phyloP scores from a whole-genome alignment of 2,113 vertebrate genomes.

The Podiceps cristatus region DNA sequence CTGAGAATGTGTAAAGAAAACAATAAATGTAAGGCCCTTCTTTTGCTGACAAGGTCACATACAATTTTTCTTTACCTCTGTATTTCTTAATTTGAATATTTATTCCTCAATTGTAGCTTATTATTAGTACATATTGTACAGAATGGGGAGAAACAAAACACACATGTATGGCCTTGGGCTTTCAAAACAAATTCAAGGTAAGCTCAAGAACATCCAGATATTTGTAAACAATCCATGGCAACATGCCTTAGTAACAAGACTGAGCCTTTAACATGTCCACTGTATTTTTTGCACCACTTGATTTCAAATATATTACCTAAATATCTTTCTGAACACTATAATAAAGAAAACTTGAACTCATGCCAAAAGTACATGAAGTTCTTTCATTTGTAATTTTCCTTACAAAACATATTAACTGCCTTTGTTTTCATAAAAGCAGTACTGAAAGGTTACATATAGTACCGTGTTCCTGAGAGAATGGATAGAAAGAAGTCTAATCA shows the following conservation, averaged over 20 bases:
- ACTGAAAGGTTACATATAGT: background rate
- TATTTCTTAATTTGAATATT: background rate
- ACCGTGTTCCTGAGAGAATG: background rate
- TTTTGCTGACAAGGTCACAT: background rate
- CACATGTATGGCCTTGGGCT: background rate
- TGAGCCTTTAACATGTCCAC: background rate
- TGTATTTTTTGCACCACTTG: background rate
- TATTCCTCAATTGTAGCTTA: background rate
- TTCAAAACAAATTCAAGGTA: background rate
- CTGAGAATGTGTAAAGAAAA: background rate
- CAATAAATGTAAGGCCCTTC: background rate
- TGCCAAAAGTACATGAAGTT: background rate
- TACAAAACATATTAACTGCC: slow-evolving; percentile 37
- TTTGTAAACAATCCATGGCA: background rate
- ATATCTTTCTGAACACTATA: background rate
- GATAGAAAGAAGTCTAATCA: background rate
- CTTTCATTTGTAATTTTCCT: slow-evolving; percentile 25
- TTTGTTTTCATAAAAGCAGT: slow-evolving; percentile 32
- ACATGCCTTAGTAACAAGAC: background rate
- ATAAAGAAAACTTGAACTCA: background rate
- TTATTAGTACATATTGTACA: background rate
- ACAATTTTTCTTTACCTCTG: background rate
- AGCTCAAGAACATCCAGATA: background rate
- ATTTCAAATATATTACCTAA: background rate
- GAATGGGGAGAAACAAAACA: background rate